These are phyloP conservation scores for Epirrhoe tristata DNA, from an alignment of 2,888 invertebrate species.

Conservation along the genomic window DNA sequence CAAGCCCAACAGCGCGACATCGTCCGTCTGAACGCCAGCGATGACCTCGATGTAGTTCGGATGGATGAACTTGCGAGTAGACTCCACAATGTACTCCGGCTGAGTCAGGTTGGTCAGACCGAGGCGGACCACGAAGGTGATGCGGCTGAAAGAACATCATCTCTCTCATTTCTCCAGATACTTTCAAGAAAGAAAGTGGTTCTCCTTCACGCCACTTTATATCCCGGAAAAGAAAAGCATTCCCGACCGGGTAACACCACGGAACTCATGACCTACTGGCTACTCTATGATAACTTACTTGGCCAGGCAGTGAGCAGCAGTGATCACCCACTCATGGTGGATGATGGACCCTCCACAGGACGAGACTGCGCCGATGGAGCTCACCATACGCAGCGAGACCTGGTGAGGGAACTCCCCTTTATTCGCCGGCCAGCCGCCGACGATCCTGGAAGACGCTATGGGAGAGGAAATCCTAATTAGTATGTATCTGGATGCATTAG, in stretches of 20 bases:
- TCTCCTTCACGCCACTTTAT: background rate
- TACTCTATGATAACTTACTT: conserved; percentile 64
- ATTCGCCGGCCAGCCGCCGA: conserved; percentile 61
- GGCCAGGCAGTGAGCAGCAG: conserved; percentile 64
- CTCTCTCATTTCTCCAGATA: too few relatives aligned
- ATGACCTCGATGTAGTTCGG: conserved; percentile 60
- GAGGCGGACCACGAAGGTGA: conserved; percentile 66
- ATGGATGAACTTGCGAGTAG: conserved; percentile 60
- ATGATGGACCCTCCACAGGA: conserved; percentile 65
- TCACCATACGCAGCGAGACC: conserved; percentile 60
- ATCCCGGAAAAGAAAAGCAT: background rate
- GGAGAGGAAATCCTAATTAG: background rate
- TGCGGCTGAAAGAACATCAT: conserved; percentile 56
- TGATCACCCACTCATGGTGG: conserved; percentile 60
- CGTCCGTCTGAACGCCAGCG: conserved; percentile 68
- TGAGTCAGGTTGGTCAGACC: conserved; percentile 67
- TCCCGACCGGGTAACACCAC: background rate
- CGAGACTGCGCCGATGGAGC: conserved; percentile 48
- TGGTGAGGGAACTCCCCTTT: conserved; percentile 62
- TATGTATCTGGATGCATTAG: background rate
- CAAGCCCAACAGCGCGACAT: conserved; percentile 67
- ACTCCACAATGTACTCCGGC: conserved; percentile 62
- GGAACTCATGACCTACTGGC: background rate
- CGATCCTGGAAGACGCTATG: conserved; percentile 48
- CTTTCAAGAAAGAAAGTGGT: too few relatives aligned